Evolutionary conservation across 2,888 invertebrate species (phyloP), one percentile per base, ranked within the genome.

Genomic region (Agonopterix heracliana): DNA sequence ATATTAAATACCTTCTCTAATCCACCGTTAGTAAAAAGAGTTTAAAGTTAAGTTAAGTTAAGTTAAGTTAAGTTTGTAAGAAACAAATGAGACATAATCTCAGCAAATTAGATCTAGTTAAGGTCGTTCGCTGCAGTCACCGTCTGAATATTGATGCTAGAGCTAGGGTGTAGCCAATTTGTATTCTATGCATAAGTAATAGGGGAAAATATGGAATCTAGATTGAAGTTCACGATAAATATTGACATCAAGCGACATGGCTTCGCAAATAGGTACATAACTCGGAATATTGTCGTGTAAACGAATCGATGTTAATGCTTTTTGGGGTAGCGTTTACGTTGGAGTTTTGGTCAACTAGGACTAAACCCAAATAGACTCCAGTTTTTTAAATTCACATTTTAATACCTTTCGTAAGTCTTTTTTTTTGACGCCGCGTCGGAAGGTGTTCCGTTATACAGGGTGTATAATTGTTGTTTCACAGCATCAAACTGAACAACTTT

Each of bases 171-270:
- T 67, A 75, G 74, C 80, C 85, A 86, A 86, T 87, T 84, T 86
- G 73, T 82, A 77, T 77, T 81, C 84, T 79, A 86, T 85, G 84
- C 86, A 84, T 84, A 84, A 84, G 77, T 87, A 84, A 85, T 85
- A 76, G 74, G 77, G 26, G 76, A 82, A 82, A 82, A 84, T 82
- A 80, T 78, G 76, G 69, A 71, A 68, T 66, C 74, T 74, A 75
- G 74, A 78, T 74, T 74, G 67, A 68, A 77, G 76, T 71, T 69
- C 65, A 71, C 71, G 71, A 78, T 80, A 81, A 82, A 81, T 81
- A 81, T 81, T 77, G 74, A 74, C 78, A 26, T 45, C n/a, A 17
- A 42, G 14, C 42, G 17, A 35, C 11, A 12, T n/a, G 26, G 9
- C 38, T 17, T 38, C n/a, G n/a, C 10, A n/a, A n/a, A n/a, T 38